Evolutionary conservation across 2,113 vertebrate genomes (phyloP).

Genomic region (Lasiurus borealis): DNA sequence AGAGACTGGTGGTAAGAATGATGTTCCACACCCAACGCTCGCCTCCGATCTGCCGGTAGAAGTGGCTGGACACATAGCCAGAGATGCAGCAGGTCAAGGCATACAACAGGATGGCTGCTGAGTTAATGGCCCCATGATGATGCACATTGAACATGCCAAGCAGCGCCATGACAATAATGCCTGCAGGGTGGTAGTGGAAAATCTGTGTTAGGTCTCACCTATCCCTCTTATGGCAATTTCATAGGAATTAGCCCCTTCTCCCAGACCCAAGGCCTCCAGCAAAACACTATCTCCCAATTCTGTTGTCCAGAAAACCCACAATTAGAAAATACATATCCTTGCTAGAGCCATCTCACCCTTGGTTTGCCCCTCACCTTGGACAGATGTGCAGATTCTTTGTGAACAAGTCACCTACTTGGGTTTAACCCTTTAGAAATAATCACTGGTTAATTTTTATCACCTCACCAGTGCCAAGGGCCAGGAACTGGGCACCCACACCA

Average conservation of each 20-base stretch:
- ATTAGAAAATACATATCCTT: neutral
- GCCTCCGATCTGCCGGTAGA: constrained; percentile 95
- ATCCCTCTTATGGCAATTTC: neutral
- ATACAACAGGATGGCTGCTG: constrained; percentile 93
- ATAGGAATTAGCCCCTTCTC: constrained; percentile 13
- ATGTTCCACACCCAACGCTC: constrained; percentile 97
- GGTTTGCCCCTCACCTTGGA: constrained; percentile 41
- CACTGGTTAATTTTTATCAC: constrained; percentile 66
- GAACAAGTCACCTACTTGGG: no score
- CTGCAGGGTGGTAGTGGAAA: constrained; percentile 80
- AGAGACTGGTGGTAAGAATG: constrained; percentile 94
- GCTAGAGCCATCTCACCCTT: neutral
- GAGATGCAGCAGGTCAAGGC: constrained; percentile 95
- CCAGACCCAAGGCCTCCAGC: constrained; percentile 31
- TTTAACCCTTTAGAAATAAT: constrained; percentile 68
- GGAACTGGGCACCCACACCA: constrained; percentile 95
- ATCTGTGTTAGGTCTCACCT: constrained; percentile 51
- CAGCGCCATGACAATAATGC: constrained; percentile 94
- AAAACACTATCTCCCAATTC: constrained; percentile 34
- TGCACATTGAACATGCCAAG: constrained; percentile 95
- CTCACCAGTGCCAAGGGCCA: constrained; percentile 94
- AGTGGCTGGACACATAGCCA: constrained; percentile 94
- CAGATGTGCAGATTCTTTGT: neutral
- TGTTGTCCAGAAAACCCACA: constrained; percentile 43
- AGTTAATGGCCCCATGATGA: constrained; percentile 95